Percentiles rank a stretch among this genome's conserved stretches.
Evolutionary conservation across 2,888 invertebrate species (phyloP).

Genomic region (Drosophila macrospina): DNA sequence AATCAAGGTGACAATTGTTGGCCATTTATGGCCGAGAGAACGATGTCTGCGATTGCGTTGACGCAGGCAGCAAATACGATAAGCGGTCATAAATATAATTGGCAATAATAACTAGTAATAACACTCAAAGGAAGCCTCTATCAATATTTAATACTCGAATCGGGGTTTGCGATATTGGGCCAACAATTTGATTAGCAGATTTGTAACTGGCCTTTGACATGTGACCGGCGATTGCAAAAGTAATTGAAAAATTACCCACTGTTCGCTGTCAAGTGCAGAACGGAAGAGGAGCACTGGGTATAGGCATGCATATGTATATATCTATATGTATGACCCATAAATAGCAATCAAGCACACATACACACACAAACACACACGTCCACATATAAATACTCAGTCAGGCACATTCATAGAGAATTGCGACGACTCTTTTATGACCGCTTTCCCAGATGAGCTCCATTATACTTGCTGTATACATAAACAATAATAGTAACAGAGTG

Average conservation of each 20-base stretch:
- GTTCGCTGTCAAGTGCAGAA: slow-evolving; percentile 72
- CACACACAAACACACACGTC: slow-evolving; percentile 12
- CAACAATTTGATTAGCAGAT: slow-evolving; percentile 54
- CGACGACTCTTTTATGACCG: slow-evolving; percentile 43
- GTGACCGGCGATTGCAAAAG: slow-evolving; percentile 39
- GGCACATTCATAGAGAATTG: not conserved
- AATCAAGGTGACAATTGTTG: slow-evolving; percentile 75
- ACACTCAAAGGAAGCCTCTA: slow-evolving; percentile 7
- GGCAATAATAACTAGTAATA: slow-evolving; percentile 26
- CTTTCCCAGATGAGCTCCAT: slow-evolving; percentile 52
- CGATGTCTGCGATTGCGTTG: slow-evolving; percentile 7
- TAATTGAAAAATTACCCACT: slow-evolving; percentile 73
- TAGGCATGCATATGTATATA: slow-evolving; percentile 10
- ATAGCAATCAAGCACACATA: slow-evolving; percentile 32
- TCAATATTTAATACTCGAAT: slow-evolving; percentile 58
- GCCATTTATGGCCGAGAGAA: slow-evolving; percentile 48
- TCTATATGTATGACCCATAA: slow-evolving; percentile 39
- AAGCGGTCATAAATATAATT: slow-evolving; percentile 35
- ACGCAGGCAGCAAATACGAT: slow-evolving; percentile 13
- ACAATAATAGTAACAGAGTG: slow-evolving; percentile 56
- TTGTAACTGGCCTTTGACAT: slow-evolving; percentile 54
- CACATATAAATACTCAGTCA: not conserved
- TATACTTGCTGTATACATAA: slow-evolving; percentile 47
- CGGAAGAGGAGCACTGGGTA: slow-evolving; percentile 44
- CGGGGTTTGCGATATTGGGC: slow-evolving; percentile 53